phyloP scores from a whole-genome alignment of 2,113 vertebrate species.

The Heteronetta atricapilla region DNA sequence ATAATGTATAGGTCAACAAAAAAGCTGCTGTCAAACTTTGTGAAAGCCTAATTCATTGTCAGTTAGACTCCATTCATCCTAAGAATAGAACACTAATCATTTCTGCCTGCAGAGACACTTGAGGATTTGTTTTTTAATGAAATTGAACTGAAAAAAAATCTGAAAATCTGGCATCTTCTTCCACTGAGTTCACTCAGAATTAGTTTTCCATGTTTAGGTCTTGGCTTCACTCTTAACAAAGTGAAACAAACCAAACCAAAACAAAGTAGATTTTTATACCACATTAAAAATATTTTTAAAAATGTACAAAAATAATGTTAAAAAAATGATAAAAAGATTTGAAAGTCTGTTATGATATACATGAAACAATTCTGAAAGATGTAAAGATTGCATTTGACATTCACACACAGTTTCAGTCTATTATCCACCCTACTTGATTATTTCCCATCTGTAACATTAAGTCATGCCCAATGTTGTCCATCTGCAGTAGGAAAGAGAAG shows the following conservation, averaged over 20 bases:
- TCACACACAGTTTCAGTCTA: not conserved
- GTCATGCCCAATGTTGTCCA: not conserved
- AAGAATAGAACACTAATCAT: slow-evolving; percentile 72
- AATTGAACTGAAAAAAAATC: slow-evolving; percentile 51
- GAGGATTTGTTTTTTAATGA: slow-evolving; percentile 61
- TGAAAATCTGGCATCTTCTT: slow-evolving; percentile 41
- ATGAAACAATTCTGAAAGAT: not conserved
- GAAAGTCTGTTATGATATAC: not conserved
- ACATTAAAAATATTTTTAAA: slow-evolving; percentile 21
- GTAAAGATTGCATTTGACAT: not conserved
- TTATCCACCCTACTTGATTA: not conserved
- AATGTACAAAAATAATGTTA: not conserved
- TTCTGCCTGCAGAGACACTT: slow-evolving; percentile 66
- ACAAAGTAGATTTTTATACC: not conserved
- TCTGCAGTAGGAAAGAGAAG: not conserved
- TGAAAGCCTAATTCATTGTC: slow-evolving; percentile 59
- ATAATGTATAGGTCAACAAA: slow-evolving; percentile 37
- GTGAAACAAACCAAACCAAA: not conserved
- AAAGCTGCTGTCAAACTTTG: slow-evolving; percentile 47
- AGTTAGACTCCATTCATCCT: slow-evolving; percentile 41
- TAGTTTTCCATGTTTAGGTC: slow-evolving; percentile 57
- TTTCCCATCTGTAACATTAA: not conserved
- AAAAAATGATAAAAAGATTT: not conserved
- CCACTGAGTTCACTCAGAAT: slow-evolving; percentile 44
- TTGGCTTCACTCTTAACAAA: not conserved